Conservation (phyloP, 2,888 invertebrate genomes). For the Himalopsyche anomala region DNA sequence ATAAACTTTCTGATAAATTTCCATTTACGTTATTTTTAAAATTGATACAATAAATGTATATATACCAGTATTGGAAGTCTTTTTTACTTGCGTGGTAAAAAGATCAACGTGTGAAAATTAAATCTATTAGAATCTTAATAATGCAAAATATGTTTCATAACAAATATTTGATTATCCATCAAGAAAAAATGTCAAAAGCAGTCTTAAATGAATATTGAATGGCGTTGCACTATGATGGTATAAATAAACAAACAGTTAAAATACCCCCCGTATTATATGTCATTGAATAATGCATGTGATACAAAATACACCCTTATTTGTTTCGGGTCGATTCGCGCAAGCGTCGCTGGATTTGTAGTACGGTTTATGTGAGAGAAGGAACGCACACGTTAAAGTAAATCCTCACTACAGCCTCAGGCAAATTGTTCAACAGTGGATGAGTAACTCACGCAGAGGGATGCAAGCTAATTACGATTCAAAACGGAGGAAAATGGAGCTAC, state of each 20-base stretch:
- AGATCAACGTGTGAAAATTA: too few relatives aligned
- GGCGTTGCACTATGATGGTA: not conserved
- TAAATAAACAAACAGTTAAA: constrained; percentile 21
- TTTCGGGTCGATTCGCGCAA: constrained; percentile 25
- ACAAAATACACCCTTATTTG: constrained; percentile 19
- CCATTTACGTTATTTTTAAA: too few relatives aligned
- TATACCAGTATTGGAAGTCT: too few relatives aligned
- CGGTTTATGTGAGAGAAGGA: constrained; percentile 38
- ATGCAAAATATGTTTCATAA: not conserved
- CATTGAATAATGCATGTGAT: constrained; percentile 49
- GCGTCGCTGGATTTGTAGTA: constrained; percentile 33
- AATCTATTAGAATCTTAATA: too few relatives aligned
- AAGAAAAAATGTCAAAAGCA: not conserved
- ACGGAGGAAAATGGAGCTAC: not conserved
- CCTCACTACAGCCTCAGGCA: constrained; percentile 49
- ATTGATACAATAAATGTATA: too few relatives aligned
- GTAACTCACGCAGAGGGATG: constrained; percentile 42
- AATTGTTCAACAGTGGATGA: constrained; percentile 47
- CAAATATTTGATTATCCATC: not conserved
- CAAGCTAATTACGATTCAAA: constrained; percentile 47
- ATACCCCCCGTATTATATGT: not conserved
- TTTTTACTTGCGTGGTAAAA: too few relatives aligned
- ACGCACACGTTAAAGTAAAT: not conserved
- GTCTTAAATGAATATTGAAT: not conserved
- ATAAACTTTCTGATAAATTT: too few relatives aligned